Evolutionary conservation across 2,113 vertebrate species (phyloP).

Genomic region (Petrocephalus zakoni): DNA sequence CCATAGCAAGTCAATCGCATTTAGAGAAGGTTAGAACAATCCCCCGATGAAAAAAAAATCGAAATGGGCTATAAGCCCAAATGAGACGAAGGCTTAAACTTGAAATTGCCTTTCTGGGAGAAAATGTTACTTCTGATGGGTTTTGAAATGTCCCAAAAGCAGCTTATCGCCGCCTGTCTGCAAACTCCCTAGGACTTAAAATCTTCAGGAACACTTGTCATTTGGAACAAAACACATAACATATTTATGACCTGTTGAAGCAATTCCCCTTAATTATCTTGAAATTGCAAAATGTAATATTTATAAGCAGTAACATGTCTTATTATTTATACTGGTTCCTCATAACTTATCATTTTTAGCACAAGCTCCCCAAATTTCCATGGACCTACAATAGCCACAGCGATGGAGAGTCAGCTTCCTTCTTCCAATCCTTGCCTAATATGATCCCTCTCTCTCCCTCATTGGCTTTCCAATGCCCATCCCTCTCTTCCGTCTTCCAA

Average conservation of each 20-base stretch:
- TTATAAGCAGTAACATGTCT: background rate
- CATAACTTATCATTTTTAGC: background rate
- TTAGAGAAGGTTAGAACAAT: constrained; percentile 29
- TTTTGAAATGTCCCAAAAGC: constrained; percentile 26
- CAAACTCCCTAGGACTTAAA: background rate
- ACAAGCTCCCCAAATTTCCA: background rate
- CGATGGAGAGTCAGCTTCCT: background rate
- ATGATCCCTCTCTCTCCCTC: constrained; percentile 10
- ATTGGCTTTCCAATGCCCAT: background rate
- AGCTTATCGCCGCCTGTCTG: constrained; percentile 16
- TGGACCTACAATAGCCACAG: too few species aligned
- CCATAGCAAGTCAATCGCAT: constrained; percentile 24
- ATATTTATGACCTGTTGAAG: constrained; percentile 8
- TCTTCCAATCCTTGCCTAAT: background rate
- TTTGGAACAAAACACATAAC: background rate
- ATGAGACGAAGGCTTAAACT: constrained; percentile 27
- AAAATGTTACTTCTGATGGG: constrained; percentile 26
- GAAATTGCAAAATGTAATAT: background rate
- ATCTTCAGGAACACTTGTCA: constrained; percentile 13
- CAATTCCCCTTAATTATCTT: constrained; percentile 6
- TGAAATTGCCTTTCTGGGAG: constrained; percentile 33
- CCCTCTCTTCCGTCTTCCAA: too few species aligned
- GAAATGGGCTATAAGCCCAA: constrained; percentile 22
- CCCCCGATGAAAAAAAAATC: constrained; percentile 19
- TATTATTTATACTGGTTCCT: background rate